Evolutionary conservation across 2,113 vertebrate species (phyloP).

Genomic region (Clarias gariepinus): DNA sequence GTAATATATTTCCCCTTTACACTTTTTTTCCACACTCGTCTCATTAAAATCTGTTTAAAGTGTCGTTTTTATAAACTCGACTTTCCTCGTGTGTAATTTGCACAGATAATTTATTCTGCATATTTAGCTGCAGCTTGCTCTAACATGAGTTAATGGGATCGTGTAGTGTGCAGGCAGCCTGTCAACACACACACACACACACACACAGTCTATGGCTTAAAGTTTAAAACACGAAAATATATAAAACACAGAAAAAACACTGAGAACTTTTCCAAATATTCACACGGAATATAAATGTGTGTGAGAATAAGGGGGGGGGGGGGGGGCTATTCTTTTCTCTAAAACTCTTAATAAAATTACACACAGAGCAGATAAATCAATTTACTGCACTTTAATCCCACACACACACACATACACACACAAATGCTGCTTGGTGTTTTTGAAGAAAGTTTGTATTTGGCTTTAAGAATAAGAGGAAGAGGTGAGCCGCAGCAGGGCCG

Average conservation of each 20-base stretch:
- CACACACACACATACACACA: background rate
- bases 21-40: background rate
- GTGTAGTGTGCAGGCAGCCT: background rate
- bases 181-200: slow-evolving; percentile 8
- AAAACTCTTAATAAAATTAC: background rate
- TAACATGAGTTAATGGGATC: slow-evolving; percentile 16
- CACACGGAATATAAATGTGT: background rate
- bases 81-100: background rate
- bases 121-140: background rate
- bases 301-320: background rate
- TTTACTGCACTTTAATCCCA: background rate
- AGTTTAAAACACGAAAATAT: background rate
- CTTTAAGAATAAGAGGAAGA: background rate
- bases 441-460: background rate
- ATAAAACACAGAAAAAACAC: background rate
- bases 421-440: background rate
- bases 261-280: background rate
- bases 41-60: slow-evolving; percentile 18
- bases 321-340: background rate
- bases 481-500: background rate
- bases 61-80: slow-evolving; percentile 5
- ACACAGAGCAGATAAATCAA: background rate
- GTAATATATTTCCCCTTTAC: background rate
- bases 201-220: background rate
- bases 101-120: slow-evolving; percentile 21